Evolutionary conservation across 2,113 vertebrate genomes (phyloP).

Genomic region (Colinus virginianus): DNA sequence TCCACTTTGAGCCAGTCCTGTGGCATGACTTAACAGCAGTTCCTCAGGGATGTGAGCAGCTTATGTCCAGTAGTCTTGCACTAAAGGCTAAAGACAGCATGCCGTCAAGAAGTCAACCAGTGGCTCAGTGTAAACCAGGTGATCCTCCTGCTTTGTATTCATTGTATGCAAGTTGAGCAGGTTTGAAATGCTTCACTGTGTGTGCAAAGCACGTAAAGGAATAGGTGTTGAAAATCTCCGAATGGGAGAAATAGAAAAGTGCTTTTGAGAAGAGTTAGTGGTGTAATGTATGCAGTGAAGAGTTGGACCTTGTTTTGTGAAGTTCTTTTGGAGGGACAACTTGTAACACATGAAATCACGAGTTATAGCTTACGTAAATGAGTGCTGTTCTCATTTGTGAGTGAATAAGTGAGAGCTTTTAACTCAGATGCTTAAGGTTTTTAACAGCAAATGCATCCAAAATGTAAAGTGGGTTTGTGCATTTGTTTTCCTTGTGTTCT

Average conservation of each 20-base stretch:
- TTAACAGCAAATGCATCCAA: not conserved
- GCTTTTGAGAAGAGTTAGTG: not conserved
- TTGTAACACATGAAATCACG: not conserved
- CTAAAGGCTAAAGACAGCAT: not conserved
- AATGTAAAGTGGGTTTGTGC: not conserved
- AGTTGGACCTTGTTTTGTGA: not conserved
- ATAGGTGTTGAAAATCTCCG: not conserved
- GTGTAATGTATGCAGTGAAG: not conserved
- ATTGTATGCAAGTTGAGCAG: not conserved
- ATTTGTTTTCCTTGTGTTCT: not conserved
- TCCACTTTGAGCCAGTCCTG: conserved; percentile 22
- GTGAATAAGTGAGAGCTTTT: not conserved
- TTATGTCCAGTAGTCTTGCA: conserved; percentile 8
- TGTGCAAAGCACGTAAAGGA: not conserved
- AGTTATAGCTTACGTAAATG: not conserved
- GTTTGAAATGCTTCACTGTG: not conserved
- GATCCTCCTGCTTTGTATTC: not conserved
- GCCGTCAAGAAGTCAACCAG: not conserved
- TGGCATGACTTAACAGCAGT: not conserved
- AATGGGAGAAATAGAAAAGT: not conserved
- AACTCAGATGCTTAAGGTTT: not conserved
- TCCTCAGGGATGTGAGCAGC: conserved; percentile 14
- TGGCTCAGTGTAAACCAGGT: not conserved
- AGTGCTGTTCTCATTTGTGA: not conserved
- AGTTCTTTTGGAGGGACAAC: not conserved